Evolutionary conservation across 2,797 vertebrate genomes (phyloP).

Genomic region (Tarsius wallacei): DNA sequence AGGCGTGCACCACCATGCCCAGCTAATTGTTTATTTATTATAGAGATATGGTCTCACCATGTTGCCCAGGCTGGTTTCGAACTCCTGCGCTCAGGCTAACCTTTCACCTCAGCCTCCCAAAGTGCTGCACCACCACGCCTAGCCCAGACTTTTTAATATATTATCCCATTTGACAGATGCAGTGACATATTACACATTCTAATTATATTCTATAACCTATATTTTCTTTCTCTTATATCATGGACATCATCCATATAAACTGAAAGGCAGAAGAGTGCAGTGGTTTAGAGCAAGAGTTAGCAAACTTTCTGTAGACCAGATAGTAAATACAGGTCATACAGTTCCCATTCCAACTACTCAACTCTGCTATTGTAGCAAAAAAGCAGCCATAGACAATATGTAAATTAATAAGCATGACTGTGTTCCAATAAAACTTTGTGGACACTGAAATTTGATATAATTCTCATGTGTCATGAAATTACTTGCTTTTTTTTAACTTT

Average conservation of each 20-base stretch:
- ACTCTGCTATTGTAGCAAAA: neutral
- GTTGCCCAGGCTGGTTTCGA: too few relatives aligned
- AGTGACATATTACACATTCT: neutral
- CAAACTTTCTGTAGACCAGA: neutral
- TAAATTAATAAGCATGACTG: neutral
- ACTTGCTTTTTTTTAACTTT: neutral
- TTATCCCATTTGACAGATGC: neutral
- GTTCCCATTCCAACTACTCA: neutral
- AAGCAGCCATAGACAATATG: neutral
- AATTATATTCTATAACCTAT: neutral
- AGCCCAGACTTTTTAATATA: neutral
- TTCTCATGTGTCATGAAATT: neutral
- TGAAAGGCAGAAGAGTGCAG: neutral
- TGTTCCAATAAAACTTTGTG: constrained; percentile 3
- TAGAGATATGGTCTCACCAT: too few relatives aligned
- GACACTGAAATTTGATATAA: neutral
- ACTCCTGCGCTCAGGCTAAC: neutral
- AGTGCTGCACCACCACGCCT: too few relatives aligned
- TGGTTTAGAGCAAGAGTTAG: neutral
- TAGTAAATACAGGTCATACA: neutral
- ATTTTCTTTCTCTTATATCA: neutral
- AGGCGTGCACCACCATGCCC: too few relatives aligned
- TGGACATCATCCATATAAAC: neutral
- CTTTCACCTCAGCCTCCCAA: too few relatives aligned
- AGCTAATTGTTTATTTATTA: too few relatives aligned